These are phyloP conservation scores for Enteromius unitaeniatus DNA, from an alignment of 2,797 vertebrate species.

Conservation along the genomic window DNA sequence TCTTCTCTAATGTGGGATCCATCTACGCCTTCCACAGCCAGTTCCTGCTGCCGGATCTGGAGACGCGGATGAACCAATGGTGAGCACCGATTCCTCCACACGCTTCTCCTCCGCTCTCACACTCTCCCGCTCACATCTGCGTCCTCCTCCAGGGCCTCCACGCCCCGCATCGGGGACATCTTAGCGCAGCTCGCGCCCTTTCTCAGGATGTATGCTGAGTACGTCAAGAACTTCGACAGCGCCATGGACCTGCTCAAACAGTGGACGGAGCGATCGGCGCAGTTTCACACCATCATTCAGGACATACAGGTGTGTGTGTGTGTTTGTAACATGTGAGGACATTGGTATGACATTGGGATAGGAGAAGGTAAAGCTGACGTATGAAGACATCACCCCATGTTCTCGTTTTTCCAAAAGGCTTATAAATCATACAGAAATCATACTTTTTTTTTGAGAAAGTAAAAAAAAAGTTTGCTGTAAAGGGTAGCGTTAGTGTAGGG, in stretches of 20 bases:
- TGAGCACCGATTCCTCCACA: constrained; percentile 64
- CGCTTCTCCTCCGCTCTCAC: not conserved
- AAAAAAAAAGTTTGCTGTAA: too few species aligned
- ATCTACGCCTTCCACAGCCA: constrained; percentile 89
- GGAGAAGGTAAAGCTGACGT: too few species aligned
- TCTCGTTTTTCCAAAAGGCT: too few species aligned
- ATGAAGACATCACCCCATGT: too few species aligned
- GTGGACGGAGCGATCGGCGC: constrained; percentile 83
- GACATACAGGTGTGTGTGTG: constrained; percentile 85
- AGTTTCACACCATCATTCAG: constrained; percentile 82
- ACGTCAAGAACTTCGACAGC: constrained; percentile 86
- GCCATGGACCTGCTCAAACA: constrained; percentile 83
- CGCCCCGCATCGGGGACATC: constrained; percentile 83
- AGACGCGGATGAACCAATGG: constrained; percentile 83
- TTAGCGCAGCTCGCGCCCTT: constrained; percentile 88
- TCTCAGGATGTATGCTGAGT: constrained; percentile 91
- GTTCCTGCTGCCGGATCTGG: constrained; percentile 89
- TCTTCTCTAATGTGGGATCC: constrained; percentile 92
- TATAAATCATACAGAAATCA: too few species aligned
- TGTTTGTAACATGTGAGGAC: not conserved
- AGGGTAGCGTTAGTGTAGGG: too few species aligned
- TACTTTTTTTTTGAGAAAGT: too few species aligned
- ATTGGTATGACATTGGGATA: too few species aligned
- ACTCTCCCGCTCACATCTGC: not conserved
- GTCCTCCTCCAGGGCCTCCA: constrained; percentile 70